Conservation (phyloP, 2,888 invertebrate genomes). For the Ormyrus rosae region DNA sequence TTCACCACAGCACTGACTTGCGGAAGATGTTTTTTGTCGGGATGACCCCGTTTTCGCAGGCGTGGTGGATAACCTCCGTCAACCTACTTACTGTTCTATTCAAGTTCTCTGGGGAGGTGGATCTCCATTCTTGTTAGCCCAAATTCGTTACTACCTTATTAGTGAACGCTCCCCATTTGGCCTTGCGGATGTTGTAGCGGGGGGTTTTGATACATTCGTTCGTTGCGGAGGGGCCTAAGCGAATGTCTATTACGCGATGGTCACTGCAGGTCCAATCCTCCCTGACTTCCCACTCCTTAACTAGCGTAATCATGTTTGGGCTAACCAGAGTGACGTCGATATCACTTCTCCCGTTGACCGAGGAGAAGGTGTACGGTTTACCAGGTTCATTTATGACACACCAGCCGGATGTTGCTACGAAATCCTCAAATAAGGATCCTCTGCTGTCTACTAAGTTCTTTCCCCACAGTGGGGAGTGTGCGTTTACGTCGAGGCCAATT, state of each 20-base stretch:
- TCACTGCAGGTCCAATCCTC: constrained; percentile 23
- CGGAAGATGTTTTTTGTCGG: too few species aligned
- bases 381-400: not conserved
- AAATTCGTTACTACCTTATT: too few species aligned
- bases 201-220: not conserved
- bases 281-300: not conserved
- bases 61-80: too few species aligned
- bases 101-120: too few species aligned
- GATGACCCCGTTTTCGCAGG: too few species aligned
- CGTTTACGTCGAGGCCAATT: constrained; percentile 16
- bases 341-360: not conserved
- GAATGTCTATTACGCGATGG: constrained; percentile 10
- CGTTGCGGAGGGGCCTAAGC: not conserved
- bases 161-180: constrained; percentile 1
- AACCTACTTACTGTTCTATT: too few species aligned
- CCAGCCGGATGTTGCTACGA: not conserved
- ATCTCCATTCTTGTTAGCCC: too few species aligned
- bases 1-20: too few species aligned
- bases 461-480: constrained; percentile 15
- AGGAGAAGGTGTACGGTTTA: not conserved
- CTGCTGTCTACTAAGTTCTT: not conserved
- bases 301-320: too few species aligned
- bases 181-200: not conserved
- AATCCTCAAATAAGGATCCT: not conserved
- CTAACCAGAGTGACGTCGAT: constrained; percentile 12